Base-by-base conservation (phyloP, 2,888 invertebrate species). In the Andrena camellia region DNA sequence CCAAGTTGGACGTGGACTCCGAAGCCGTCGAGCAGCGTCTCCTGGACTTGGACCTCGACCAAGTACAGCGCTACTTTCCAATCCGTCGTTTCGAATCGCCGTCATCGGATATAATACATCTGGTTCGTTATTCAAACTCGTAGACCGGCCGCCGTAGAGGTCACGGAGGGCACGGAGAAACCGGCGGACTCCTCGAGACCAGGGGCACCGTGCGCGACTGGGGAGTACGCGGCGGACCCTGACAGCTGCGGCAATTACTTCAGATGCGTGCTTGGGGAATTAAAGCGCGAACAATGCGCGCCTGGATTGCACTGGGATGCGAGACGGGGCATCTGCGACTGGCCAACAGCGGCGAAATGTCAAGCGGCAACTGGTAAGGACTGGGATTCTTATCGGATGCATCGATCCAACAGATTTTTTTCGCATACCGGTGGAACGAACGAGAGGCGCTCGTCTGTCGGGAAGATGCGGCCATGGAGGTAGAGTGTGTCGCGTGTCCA, bases 291-390 rank as follows among this genome's bases (percentile, higher is more conserved):
- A 88, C 95, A 95, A 85, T 98, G 98, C 91, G 97, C 97, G 0
- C 96, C 97, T 0, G 97, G 97, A 3, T 93, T 98, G 62, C 97
- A 98, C 92, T 98, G 97, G 97, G 97, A 97, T 87, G 94, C 95
- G 29, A 91, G 95, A 0, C 95, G 95, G 67, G 95, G 95, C 57
- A 95, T 96, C 59, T 98, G 98, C 90, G 98, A 98, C 92, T 98
- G 98, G 98, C 98, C 98, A 0, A 95, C 95, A 62, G 95, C 95
- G 50, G 97, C 97, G 0, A 96, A 96, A 88, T 98, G 98, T 91
- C 94, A 93, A 82, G 88, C 88, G 31, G 23, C 29, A 48, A 70
- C 78, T 29, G 75, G 88, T 88, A 80, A 74, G 26, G 17, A 1
- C 2, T 26, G 10, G 10, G 42, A 42, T 57, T 48, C n/a, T 71